Conservation (phyloP, 2,888 invertebrate species). For the Folsomia manolachei region DNA sequence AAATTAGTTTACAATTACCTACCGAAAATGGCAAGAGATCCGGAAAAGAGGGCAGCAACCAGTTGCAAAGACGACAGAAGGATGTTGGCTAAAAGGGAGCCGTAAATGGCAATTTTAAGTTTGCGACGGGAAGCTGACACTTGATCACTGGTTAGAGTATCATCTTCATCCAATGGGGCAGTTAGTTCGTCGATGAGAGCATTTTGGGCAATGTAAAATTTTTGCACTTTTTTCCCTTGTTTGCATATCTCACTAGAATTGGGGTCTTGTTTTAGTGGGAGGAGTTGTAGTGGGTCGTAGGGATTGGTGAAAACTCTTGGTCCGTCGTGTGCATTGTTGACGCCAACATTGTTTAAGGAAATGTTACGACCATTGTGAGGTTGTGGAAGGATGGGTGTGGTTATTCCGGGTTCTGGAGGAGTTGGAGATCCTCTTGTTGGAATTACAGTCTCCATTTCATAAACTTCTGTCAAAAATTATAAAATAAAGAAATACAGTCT, state of each 20-base stretch:
- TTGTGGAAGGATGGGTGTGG: background rate
- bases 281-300: background rate
- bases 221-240: constrained; percentile 12
- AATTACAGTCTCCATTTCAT: too few relatives aligned
- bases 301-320: background rate
- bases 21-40: constrained; percentile 14
- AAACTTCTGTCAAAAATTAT: too few relatives aligned
- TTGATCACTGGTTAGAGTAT: background rate
- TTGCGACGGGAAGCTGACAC: background rate
- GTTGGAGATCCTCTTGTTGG: too few relatives aligned
- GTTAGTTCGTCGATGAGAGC: constrained; percentile 12
- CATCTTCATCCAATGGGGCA: background rate
- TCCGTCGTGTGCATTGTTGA: background rate
- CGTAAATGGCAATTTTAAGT: constrained; percentile 18
- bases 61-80: constrained; percentile 6
- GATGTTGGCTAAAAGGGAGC: constrained; percentile 11
- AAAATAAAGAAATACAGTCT: too few relatives aligned
- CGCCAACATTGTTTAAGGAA: background rate
- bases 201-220: constrained; percentile 15
- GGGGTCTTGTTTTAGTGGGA: background rate
- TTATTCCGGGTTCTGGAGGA: too few relatives aligned
- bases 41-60: constrained; percentile 10
- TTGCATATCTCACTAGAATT: background rate
- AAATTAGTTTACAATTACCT: background rate
- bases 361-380: background rate